Base-by-base conservation (phyloP, 2,797 vertebrate species). In the Limosa lapponica region DNA sequence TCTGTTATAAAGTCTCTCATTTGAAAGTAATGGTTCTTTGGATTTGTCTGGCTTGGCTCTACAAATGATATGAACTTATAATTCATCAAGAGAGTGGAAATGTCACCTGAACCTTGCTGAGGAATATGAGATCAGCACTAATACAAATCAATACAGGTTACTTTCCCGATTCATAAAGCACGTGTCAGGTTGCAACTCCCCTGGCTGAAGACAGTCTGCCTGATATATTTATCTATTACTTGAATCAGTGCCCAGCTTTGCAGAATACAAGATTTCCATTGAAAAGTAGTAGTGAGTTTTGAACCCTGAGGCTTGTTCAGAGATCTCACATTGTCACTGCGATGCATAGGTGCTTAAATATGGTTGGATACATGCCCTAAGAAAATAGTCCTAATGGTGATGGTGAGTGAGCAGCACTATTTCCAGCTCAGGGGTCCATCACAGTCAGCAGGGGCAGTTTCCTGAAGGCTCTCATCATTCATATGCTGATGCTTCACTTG, bases 91-190 rank as follows among this genome's bases (percentile, higher is more conserved):
- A 46, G 32, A 87, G 69, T 86, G 36, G 59, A 95, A 96, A 95
- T 44, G 52, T 78, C 83, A 58, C 61, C 62, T 78, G 69, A 95
- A 87, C n/a, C 32, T 82, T 83, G 44, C 92, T 69, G 49, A 93
- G 49, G 82, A 89, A 77, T 82, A 37, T 10, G 73, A 78, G 54
- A 92, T 82, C 87, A 94, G 78, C 43, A 71, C 34, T 84, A 91
- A 88, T 17, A 86, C 55, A 88, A 91, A 97, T 94, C 94, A 94
- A 91, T 96, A 93, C 9, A 66, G 46, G 73, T 89, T 93, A 83
- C 72, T 94, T 93, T 74, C 37, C 74, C 87, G 86, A 93, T 95
- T 94, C 90, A 90, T 93, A 82, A 81, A 16, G 43, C 6, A 2
- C 34, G 46, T 84, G 69, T 73, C 81, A 88, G 87, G 34, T 80